Conservation (phyloP, 2,113 vertebrate species). For the cat (Felis catus) region F.catus_Fca126_mat1.0 CM031411.1:37894001-37894500, state of each 20-base stretch:
- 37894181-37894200: not conserved
- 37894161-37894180: not conserved
- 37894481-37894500: not conserved
- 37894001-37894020: not conserved
- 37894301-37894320: not conserved
- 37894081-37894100: not conserved
- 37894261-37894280: not conserved
- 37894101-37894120: not conserved
- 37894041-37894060: not conserved
- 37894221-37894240: not conserved
- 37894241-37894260: not conserved
- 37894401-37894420: not conserved
- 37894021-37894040: not conserved
- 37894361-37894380: not conserved
- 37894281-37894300: not conserved
- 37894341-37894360: not conserved
- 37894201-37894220: not conserved
- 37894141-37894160: not conserved
- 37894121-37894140: not conserved
- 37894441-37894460: not conserved
- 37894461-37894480: not conserved
- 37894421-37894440: not conserved
- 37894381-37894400: not conserved
- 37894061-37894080: not conserved
- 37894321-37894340: not conserved